Base-by-base conservation (phyloP, 2,888 invertebrate species). In the Platycnemis pennipes region DNA sequence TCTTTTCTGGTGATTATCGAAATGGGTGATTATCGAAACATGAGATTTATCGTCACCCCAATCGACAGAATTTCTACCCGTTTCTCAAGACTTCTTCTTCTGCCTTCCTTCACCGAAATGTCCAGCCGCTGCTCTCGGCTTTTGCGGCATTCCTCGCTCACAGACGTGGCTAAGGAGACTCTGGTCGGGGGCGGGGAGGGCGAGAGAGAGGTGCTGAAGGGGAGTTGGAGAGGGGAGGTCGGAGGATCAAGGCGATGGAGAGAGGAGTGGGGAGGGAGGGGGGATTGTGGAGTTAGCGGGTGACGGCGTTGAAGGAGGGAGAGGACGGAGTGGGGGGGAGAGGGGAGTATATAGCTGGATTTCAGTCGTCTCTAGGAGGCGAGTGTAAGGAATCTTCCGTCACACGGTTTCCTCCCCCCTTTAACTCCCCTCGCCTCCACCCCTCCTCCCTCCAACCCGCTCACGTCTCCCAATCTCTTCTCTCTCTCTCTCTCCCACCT, bases 131-230 rank as follows among this genome's bases (percentile, higher is more conserved):
- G 42, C 56, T 56, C 56, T 42, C 89, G 63, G 91, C 91, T 88
- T 88, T 88, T 45, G 88, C 88, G 91, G 91, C 91, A 91, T 91
- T 91, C 91, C 91, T 63, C 56, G n/a, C 69, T 37, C 91, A 91
- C 63, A 63, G 91, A 91, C 91, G 91, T 91, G 91, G 91, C 91
- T 69, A 53, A 44, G 91, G 63, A 13, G 91, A 31, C 89, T 87
- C 45, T 19, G 87, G n/a, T 0, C 13, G 77, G 77, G 31, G 22
- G n/a, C 11, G 88, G 45, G 88, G 88, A 45, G 44, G 26, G 88
- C 45, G n/a, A 22, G 0, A 45, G 45, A 26, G 7, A 19, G 19
- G 49, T 19, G 3, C 0, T 19, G 19, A 11, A 19, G 49, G 77
- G n/a, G 69, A 7, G 37, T 8, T 16, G 63, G 5, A 2, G 42